Evolutionary conservation across 2,113 vertebrate genomes (phyloP), one percentile per base, ranked within the genome.

Genomic region (Coptodon bakossiorum): DNA sequence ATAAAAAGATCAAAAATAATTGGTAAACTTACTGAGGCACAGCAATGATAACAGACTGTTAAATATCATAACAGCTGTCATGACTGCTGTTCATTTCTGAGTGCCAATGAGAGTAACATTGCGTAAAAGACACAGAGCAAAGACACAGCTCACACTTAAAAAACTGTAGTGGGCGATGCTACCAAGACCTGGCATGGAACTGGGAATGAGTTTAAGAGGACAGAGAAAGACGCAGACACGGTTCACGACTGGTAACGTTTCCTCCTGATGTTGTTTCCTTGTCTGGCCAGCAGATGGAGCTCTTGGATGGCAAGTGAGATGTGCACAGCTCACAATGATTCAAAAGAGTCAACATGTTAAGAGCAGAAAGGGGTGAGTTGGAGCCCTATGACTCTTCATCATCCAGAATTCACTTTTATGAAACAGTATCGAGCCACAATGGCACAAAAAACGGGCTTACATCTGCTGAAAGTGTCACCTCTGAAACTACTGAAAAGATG

Each of bases 271-370:
- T 56, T 8, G 53, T 86, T 92, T 80, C 8, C 29, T n/a, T 7
- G 19, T 40, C 13, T 81, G 31, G 48, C 86, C 96, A 95, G 90
- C 88, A 96, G 95, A 88, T 89, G 92, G 95, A 14, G 92, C 66
- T 94, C 80, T 86, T 93, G 90, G 43, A 94, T 92, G 81, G 19
- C 11, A 14, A 88, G 31, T 14, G 19, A 79, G 80, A 80, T 5
- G 40, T 48, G 86, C 6, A 89, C 24, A 45, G 36, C 52, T 48
- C 54, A 52, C 43, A n/a, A 50, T 81, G 88, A 90, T 81, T 90
- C 86, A 93, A 56, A 85, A 82, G 84, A 90, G 83, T 80, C 80
- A 87, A 90, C 85, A 81, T 86, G 56, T 89, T 81, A 13, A 73
- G 88, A 86, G 57, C 40, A 76, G 78, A 84, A 63, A 71, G 79